Evolutionary conservation across 2,888 invertebrate species (phyloP), one percentile per base, ranked within the genome.

Genomic region (Romanomermis culicivorax): DNA sequence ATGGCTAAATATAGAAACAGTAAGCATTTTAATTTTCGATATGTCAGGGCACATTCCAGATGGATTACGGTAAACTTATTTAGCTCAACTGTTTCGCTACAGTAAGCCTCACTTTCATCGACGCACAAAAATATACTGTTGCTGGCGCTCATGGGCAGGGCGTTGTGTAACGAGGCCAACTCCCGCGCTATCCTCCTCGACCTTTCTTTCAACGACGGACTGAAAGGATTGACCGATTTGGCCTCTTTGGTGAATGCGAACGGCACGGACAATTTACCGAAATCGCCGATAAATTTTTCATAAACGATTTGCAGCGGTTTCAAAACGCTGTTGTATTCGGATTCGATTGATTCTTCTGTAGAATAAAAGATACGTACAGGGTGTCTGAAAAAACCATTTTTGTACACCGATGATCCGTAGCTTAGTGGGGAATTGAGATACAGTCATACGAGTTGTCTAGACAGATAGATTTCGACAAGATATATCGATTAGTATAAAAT

Each of bases 51-150:
- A n/a, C n/a, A n/a, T n/a, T n/a, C n/a, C n/a, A n/a, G n/a, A n/a
- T n/a, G n/a, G n/a, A n/a, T n/a, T n/a, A n/a, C n/a, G n/a, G n/a
- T n/a, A n/a, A n/a, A n/a, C n/a, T n/a, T n/a, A n/a, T n/a, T n/a
- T n/a, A n/a, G n/a, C n/a, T n/a, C n/a, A n/a, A n/a, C n/a, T n/a
- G n/a, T n/a, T n/a, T n/a, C n/a, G n/a, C 36, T 36, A 11, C 17
- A 36, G 7, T 36, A 36, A 36, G 17, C 7, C 36, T 36, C 7
- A 36, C 47, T 58, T 50, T 67, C 67, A 56, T 67, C 67, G 50
- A 67, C 63, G 53, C 64, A 66, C 3, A 67, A 64, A 54, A 64
- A 67, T 47, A 67, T 68, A 45, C 62, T 60, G 59, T 65, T 68
- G 56, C 61, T 61, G 4, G 61, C 61, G 51, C 61, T 64, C 24